Evolutionary conservation across 2,113 vertebrate genomes (phyloP), one percentile per base, ranked within the genome.

Genomic region (Perca flavescens): DNA sequence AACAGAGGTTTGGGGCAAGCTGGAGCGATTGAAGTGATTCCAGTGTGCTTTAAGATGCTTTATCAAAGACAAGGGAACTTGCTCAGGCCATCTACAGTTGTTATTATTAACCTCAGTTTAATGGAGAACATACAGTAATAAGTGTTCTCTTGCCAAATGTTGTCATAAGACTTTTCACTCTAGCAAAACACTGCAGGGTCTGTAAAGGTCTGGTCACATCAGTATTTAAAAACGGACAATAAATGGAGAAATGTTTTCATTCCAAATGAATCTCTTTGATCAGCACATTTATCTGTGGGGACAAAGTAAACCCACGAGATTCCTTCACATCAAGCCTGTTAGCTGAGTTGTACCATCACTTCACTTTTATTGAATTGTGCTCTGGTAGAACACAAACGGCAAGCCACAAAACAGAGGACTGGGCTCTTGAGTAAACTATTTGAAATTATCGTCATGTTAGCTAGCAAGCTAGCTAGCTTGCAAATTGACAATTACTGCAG

Each of bases 1-100:
- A 91, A 87, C 89, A 93, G 68, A 73, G 80, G 17, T 84, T 74
- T 76, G 13, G 74, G 73, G 68, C 60, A 46, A 13, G 25, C 40
- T 3, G 67, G 43, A 57, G 57, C 13, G 61, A 69, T 6, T 76
- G 43, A 77, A 68, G 74, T 57, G 71, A 68, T 70, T 86, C 74
- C 57, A 73, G 57, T 19, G 31, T 54, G 43, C 72, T 79, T 72
- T 69, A 79, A 80, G 47, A 63, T 70, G 53, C 17, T 62, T 67
- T 63, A 87, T 86, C 46, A 62, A 63, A 62, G 58, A 61, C n/a
- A n/a, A 75, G 43, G 49, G 50, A 34, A 49, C 54, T 40, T 5
- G 70, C n/a, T 50, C 31, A n/a, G 81, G 47, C 57, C 13, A 6
- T 47, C 53, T 54, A 68, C 47, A 80, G 57, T 28, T 28, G 16